Percentiles rank a stretch among this genome's conserved stretches.
phyloP scores from a whole-genome alignment of 2,113 vertebrate genomes.

The Catagonus wagneri region DNA sequence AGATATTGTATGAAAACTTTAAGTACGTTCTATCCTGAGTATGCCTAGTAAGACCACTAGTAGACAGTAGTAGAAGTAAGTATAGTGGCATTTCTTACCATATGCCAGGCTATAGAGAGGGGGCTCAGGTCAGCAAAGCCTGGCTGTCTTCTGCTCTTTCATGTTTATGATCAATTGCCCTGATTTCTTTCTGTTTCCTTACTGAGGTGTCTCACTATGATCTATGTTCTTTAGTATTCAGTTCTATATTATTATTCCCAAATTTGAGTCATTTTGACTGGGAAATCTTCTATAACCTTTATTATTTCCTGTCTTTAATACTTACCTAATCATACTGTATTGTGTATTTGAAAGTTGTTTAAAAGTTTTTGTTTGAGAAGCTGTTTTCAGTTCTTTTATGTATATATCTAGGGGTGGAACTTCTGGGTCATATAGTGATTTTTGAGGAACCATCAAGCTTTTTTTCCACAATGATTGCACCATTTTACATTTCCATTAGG shows the following conservation, averaged over 20 bases:
- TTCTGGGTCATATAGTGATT: background rate
- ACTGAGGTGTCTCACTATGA: background rate
- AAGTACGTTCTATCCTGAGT: background rate
- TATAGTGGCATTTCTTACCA: background rate
- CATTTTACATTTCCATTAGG: background rate
- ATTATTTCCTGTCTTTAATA: slow-evolving; percentile 25
- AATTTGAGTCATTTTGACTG: slow-evolving; percentile 32
- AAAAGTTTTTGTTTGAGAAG: background rate
- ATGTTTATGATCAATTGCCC: background rate
- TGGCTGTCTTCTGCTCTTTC: too few species aligned
- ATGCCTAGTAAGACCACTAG: too few species aligned
- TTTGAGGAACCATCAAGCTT: background rate
- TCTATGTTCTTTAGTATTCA: background rate
- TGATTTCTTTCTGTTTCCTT: background rate
- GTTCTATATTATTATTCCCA: slow-evolving; percentile 1
- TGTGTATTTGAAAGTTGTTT: background rate
- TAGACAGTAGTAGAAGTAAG: background rate
- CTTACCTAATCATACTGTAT: too few species aligned
- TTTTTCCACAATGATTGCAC: background rate
- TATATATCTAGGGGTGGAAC: background rate
- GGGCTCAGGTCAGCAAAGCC: too few species aligned
- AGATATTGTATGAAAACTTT: background rate
- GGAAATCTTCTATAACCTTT: slow-evolving; percentile 18
- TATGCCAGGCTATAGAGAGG: too few species aligned
- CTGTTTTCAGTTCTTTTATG: background rate